Base-by-base conservation (phyloP, 2,797 vertebrate species). In the Smutsia gigantea region DNA sequence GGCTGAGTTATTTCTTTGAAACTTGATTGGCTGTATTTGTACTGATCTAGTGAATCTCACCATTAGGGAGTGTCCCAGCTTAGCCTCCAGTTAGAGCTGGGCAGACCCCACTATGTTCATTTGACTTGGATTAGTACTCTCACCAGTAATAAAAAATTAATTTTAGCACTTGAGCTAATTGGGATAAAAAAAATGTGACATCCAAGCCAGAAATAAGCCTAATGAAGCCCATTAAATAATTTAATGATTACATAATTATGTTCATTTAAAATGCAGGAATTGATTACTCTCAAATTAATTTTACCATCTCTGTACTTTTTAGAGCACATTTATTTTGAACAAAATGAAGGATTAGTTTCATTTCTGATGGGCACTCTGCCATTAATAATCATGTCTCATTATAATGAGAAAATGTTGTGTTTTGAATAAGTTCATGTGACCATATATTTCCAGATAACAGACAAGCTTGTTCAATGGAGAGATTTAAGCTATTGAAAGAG, bases 181-280 rank as follows among this genome's bases (percentile, higher is more conserved):
- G 97, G 97, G 93, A 97, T 97, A n/a, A 97, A 98, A 97, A 97
- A 98, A 98, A 98, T 92, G 96, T 95, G 11, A 93, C 87, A 97
- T 92, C 82, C 95, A 97, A 94, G 27, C 68, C 93, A 97, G 96
- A 97, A 97, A 97, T 94, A 98, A 97, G 87, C 78, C 89, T 98
- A 97, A 97, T 97, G 95, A 98, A 97, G 93, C 96, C 95, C 68
- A 97, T 98, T 98, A 97, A 98, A 94, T 98, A 97, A 98, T 95
- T 97, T 98, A 98, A 98, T 96, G 96, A 97, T 98, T 97, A 94
- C 63, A 93, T 95, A 97, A 97, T 98, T 97, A 90, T 86, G 31
- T 90, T 94, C 8, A 98, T 98, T 98, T 97, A 97, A 89, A 97
- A 97, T 98, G 92, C 74, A 94, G 93, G 57, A 98, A 93, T 93